Evolutionary conservation across 1,140 invertebrate species (phyloP), one percentile per base, ranked within the genome.

Genomic region (Cyphomyrmex costatus): DNA sequence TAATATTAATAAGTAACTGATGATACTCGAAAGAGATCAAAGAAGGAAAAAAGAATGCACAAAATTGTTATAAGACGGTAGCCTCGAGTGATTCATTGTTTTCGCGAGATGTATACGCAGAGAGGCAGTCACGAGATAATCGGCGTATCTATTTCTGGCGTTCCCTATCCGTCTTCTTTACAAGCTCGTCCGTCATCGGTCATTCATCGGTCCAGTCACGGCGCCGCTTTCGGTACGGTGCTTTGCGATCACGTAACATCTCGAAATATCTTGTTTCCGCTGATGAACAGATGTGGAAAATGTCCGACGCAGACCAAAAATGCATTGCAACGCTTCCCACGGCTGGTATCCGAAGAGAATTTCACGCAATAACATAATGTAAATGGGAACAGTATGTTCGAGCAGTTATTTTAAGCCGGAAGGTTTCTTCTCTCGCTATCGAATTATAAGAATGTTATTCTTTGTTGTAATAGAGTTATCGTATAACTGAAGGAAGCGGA

Each of bases 81-180:
- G 27, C 4, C 19, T 12, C n/a, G 14, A 21, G 66, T 84, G 85
- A 87, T 87, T 89, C 88, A 90, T 85, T 79, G 85, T 87, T 84
- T 87, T 84, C 73, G 30, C 66, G 65, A 58, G 73, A 82, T 83
- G 77, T 83, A 68, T 46, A 27, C 76, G 46, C 53, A 30, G 82
- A 76, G 49, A 82, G 63, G 49, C 53, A 53, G 85, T 89, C 60
- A 65, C 56, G 76, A 66, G 88, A 85, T 87, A 89, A 89, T 87
- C 82, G 51, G 33, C 36, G 58, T 87, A 84, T 90, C 88, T 84
- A 89, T 90, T 87, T 30, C 68, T 65, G 74, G 76, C 61, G 49
- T 58, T 84, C n/a, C 21, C 85, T 74, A 89, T 89, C 88, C 60
- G 77, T 90, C 85, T 89, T 86, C 88, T 90, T 90, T 85, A 89